Percentiles rank a stretch among this genome's conserved stretches.
phyloP scores from a whole-genome alignment of 2,888 invertebrate genomes.

The Anthophora plumipes region DNA sequence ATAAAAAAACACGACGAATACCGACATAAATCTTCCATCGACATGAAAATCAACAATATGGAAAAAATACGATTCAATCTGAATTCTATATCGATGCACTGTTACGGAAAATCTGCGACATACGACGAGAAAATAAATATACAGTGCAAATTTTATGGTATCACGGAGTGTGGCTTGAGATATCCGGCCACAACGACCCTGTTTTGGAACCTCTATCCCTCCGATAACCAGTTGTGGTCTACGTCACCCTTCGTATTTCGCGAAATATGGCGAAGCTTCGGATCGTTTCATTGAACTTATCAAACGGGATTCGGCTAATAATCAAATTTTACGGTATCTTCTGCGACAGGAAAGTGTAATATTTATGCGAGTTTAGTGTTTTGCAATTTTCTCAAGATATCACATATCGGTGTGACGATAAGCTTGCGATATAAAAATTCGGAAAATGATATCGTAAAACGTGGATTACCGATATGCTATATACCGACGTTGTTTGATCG shows the following conservation, averaged over 20 bases:
- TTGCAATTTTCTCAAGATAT: slow-evolving; percentile 1
- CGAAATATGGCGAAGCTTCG: slow-evolving; percentile 16
- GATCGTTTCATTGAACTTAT: slow-evolving; percentile 27
- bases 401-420: background rate
- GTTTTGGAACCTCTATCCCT: background rate
- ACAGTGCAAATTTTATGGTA: background rate
- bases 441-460: slow-evolving; percentile 24
- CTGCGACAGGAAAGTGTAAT: slow-evolving; percentile 11
- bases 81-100: background rate
- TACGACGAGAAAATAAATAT: background rate
- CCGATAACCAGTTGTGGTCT: background rate
- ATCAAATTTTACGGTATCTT: slow-evolving; percentile 48
- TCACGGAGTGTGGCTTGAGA: background rate
- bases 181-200: background rate
- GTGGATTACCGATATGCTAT: background rate
- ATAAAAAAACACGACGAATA: too few species aligned
- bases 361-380: slow-evolving; percentile 7
- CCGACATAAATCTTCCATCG: too few species aligned
- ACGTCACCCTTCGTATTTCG: slow-evolving; percentile 17
- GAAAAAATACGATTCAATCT: background rate
- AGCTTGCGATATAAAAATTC: slow-evolving; percentile 22
- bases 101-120: background rate
- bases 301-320: slow-evolving; percentile 50
- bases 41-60: too few species aligned
- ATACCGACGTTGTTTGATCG: slow-evolving; percentile 1